Evolutionary conservation across 2,113 vertebrate genomes (phyloP), one percentile per base, ranked within the genome.

Genomic region (Henicopernis longicauda): DNA sequence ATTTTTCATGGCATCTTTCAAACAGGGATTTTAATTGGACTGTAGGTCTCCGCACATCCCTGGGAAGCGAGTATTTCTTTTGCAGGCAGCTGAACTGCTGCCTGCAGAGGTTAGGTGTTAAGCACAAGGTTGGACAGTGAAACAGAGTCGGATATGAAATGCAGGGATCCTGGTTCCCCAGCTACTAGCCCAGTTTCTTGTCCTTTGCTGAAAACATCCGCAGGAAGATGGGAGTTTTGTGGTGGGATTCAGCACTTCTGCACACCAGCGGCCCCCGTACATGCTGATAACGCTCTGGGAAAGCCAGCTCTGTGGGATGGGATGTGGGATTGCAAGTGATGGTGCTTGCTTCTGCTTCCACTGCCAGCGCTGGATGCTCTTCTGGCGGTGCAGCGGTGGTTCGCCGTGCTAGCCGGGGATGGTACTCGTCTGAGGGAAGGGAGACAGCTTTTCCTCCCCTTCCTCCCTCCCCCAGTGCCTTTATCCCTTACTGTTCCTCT

Each of bases 331-430:
- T 42, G 45, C 5, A 45, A n/a, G 40, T 6, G 54, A 8, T 0
- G 1, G 31, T 2, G 7, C n/a, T 50, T 49, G 44, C 44, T 94
- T 69, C 54, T 65, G 14, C 49, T 54, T 47, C 31, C 74, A 40
- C 13, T 1, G 1, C 20, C 11, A 34, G 23, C 0, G 3, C n/a
- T 29, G n/a, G 38, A 10, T 58, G 23, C 3, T 5, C 8, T 44
- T 38, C 38, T 34, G 42, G 34, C 2, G 2, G 15, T 27, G 23
- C 32, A 47, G 61, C 3, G 2, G 47, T 2, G 2, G 34, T 14
- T 90, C 2, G 4, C 19, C 1, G 0, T 31, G 22, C 9, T 44
- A 26, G 16, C 61, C 11, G 5, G 11, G 11, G 17, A 8, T 34
- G 25, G 21, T 23, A 13, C 6, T 73, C 16, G 8, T 62, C 67